Conservation (phyloP, 23 tunicate species). For the Pegea sp. region DNA sequence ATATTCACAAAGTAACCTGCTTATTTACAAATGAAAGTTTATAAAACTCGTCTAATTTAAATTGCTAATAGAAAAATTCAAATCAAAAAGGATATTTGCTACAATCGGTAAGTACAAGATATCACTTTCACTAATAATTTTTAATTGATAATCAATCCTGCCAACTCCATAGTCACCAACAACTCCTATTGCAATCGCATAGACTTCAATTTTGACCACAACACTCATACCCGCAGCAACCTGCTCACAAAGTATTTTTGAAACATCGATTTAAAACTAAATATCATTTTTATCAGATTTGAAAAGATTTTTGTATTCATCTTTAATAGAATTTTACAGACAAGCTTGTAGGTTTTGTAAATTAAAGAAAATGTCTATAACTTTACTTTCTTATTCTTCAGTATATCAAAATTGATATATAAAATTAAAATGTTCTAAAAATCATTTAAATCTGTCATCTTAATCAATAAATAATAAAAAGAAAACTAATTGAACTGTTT, state of each 20-base stretch:
- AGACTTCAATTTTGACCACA: slow-evolving; percentile 25
- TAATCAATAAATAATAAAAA: neutral
- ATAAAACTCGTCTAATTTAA: no score
- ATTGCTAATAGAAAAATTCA: neutral
- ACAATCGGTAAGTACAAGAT: slow-evolving; percentile 39
- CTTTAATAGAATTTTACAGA: no score
- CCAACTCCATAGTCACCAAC: slow-evolving; percentile 88
- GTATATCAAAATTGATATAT: no score
- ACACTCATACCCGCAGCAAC: slow-evolving; percentile 85
- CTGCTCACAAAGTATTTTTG: no score
- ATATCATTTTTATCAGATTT: no score
- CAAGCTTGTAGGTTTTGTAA: neutral
- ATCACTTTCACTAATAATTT: slow-evolving; percentile 56
- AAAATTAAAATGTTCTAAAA: no score
- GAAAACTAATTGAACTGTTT: no score
- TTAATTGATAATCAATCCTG: slow-evolving; percentile 49
- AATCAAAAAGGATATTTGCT: slow-evolving; percentile 73
- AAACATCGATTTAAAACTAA: no score
- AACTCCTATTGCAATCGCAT: slow-evolving; percentile 84
- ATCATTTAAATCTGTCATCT: neutral
- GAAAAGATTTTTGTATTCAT: no score
- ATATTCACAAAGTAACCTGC: no score
- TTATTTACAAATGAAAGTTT: no score
- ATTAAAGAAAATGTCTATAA: neutral
- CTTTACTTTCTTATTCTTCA: no score